Percentiles rank a stretch among this genome's conserved stretches.
Evolutionary conservation across 2,113 vertebrate genomes (phyloP).

Genomic region (Solea solea): DNA sequence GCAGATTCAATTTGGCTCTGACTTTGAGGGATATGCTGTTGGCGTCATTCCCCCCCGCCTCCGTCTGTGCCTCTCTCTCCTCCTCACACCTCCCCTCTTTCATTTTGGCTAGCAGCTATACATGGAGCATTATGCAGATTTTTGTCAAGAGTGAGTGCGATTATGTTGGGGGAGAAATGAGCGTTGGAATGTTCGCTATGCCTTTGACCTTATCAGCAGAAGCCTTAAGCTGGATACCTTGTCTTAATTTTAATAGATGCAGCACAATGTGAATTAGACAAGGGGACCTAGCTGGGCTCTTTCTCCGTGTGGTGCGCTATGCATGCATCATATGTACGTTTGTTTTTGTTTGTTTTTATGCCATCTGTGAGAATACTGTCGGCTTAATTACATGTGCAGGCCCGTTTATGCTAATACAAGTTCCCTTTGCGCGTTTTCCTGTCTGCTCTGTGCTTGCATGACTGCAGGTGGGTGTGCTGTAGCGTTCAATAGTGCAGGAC

Average conservation of each 20-base stretch:
- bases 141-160: constrained; percentile 71
- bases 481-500: constrained; percentile 16
- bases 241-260: constrained; percentile 73
- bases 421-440: constrained; percentile 7
- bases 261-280: constrained; percentile 68
- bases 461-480: constrained; percentile 17
- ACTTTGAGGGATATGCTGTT: constrained; percentile 76
- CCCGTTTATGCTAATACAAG: constrained; percentile 9
- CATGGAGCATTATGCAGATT: constrained; percentile 76
- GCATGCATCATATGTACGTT: constrained; percentile 54
- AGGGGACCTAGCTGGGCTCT: constrained; percentile 50
- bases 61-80: background rate
- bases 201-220: constrained; percentile 76
- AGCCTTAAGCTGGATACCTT: constrained; percentile 68
- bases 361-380: background rate
- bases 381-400: constrained; percentile 5
- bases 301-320: constrained; percentile 19
- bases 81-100: constrained; percentile 48
- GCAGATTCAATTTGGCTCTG: constrained; percentile 77
- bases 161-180: constrained; percentile 66
- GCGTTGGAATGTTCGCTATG: constrained; percentile 70
- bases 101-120: constrained; percentile 68
- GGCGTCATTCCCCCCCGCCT: constrained; percentile 43
- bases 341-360: constrained; percentile 24
- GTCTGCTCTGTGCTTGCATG: background rate